These are phyloP conservation scores for Chloropsis hardwickii DNA, from an alignment of 2,113 vertebrate species.

Conservation along the genomic window DNA sequence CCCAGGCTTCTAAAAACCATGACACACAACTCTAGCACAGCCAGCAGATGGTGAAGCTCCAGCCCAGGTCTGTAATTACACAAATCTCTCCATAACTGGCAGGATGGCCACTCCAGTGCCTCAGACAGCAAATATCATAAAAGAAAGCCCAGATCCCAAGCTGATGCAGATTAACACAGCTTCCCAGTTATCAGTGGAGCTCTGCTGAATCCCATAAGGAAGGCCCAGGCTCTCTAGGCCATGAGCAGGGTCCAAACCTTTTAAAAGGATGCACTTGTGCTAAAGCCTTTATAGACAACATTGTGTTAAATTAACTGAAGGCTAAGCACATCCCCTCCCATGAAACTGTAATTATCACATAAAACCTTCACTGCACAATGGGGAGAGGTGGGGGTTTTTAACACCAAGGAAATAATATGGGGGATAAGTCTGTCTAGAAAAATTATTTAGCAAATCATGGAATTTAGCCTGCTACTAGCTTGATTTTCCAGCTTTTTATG, in stretches of 20 bases:
- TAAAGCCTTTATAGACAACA: background rate
- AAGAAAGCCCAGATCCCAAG: background rate
- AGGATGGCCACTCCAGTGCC: background rate
- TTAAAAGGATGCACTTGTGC: background rate
- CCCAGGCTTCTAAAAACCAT: background rate
- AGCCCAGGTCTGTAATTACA: background rate
- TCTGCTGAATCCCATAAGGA: background rate
- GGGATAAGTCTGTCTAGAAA: background rate
- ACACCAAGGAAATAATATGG: background rate
- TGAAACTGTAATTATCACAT: background rate
- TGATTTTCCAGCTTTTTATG: slow-evolving; percentile 13
- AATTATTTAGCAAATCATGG: slow-evolving; percentile 41
- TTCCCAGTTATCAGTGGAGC: background rate
- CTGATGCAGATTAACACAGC: background rate
- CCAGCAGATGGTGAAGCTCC: slow-evolving; percentile 33
- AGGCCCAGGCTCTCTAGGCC: background rate
- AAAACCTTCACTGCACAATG: background rate
- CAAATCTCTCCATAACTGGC: background rate
- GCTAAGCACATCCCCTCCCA: slow-evolving; percentile 12
- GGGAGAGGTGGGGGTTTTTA: background rate
- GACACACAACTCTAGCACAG: background rate
- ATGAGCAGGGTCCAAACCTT: background rate
- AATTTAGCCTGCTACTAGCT: slow-evolving; percentile 62
- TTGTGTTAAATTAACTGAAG: background rate
- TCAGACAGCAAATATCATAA: background rate